A percentile compares a stretch with the other conserved stretches of the same genome.
Conservation (phyloP, 92 coral and sea anemone genomes). For the Heliopora coerulea region DNA sequence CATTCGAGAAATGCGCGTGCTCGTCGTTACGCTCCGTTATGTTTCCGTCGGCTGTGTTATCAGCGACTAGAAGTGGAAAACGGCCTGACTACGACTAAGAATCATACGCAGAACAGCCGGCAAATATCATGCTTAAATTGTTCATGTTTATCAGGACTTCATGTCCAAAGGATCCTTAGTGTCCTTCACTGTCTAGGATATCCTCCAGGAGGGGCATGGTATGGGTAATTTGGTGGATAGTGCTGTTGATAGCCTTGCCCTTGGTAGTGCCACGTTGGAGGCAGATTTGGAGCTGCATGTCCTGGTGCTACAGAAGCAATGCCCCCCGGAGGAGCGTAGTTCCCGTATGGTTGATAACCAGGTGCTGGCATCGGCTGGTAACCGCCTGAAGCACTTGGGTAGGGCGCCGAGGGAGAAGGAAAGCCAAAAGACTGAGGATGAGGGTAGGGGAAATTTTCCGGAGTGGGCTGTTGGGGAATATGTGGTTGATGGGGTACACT, state of each 20-base stretch:
- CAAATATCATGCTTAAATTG: too few relatives aligned
- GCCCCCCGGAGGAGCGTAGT: constrained; percentile 89
- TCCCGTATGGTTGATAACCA: constrained; percentile 75
- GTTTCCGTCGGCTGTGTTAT: too few relatives aligned
- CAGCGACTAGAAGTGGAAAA: too few relatives aligned
- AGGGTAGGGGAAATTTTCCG: constrained; percentile 49
- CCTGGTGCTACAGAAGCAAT: constrained; percentile 45
- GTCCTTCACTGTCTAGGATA: constrained; percentile 25
- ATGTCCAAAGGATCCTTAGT: not conserved
- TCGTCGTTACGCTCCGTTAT: too few relatives aligned
- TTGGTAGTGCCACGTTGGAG: constrained; percentile 73
- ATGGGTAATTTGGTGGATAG: constrained; percentile 38
- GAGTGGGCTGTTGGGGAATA: constrained; percentile 46
- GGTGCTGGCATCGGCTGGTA: constrained; percentile 92
- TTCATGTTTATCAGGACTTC: not conserved
- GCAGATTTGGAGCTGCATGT: constrained; percentile 56
- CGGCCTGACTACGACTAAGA: too few relatives aligned
- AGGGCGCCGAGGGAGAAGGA: constrained; percentile 54
- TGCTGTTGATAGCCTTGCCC: constrained; percentile 58
- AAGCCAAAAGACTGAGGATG: constrained; percentile 53
- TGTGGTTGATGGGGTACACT: constrained; percentile 50
- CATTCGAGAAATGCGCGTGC: too few relatives aligned
- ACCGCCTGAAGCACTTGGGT: constrained; percentile 41
- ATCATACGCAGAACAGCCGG: too few relatives aligned
- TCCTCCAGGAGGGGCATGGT: constrained; percentile 37